A percentile compares a stretch with the other conserved stretches of the same genome.
These are phyloP conservation scores for Pycnomerus fuliginosus DNA, from an alignment of 2,888 invertebrate species.

Conservation along the genomic window DNA sequence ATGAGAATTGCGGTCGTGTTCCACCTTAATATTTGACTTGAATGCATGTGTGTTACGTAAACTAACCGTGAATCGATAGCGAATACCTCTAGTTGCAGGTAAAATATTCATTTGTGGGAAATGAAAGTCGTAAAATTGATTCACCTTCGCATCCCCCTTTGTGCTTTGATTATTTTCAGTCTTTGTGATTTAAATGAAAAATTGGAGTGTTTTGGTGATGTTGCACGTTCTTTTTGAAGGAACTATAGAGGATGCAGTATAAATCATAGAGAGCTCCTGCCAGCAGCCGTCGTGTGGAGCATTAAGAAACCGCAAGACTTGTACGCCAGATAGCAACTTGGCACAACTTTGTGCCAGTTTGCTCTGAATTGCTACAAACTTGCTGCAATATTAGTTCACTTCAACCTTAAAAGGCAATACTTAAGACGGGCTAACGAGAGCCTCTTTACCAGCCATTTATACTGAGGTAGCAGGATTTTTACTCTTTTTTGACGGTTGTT, in stretches of 20 bases:
- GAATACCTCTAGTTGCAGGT: slow-evolving; percentile 4
- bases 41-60: slow-evolving; percentile 5
- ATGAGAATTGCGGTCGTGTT: slow-evolving; percentile 15
- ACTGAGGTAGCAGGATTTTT: too few species aligned
- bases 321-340: slow-evolving; percentile 47
- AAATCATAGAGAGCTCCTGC: slow-evolving; percentile 39
- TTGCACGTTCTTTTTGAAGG: too few species aligned
- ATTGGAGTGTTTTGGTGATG: too few species aligned
- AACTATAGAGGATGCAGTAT: slow-evolving; percentile 24
- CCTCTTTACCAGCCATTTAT: too few species aligned
- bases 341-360: slow-evolving; percentile 46
- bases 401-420: slow-evolving; percentile 30
- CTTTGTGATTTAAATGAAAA: too few species aligned
- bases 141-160: too few species aligned
- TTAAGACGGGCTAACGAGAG: background rate
- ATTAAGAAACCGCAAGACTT: slow-evolving; percentile 51
- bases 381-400: slow-evolving; percentile 36
- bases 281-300: slow-evolving; percentile 41
- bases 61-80: slow-evolving; percentile 9
- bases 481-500: background rate
- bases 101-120: slow-evolving; percentile 12
- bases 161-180: too few species aligned
- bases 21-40: slow-evolving; percentile 21
- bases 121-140: slow-evolving; percentile 11
- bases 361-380: slow-evolving; percentile 38